Conservation (phyloP, 2,113 vertebrate genomes). For the Vicugna pacos region DNA sequence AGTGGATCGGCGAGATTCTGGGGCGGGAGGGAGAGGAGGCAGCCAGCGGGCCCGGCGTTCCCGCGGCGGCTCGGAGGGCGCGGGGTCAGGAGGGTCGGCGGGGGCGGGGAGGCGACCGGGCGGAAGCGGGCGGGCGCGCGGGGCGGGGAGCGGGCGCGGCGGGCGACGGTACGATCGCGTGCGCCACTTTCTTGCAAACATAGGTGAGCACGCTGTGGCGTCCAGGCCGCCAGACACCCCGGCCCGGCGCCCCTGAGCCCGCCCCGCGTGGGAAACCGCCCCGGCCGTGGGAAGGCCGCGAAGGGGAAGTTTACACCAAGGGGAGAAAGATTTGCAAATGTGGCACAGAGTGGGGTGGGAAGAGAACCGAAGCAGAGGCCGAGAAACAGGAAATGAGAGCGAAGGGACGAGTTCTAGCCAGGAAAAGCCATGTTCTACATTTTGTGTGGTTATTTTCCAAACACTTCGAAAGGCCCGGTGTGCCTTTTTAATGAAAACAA, state of each 20-base stretch:
- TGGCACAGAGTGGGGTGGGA: constrained; percentile 56
- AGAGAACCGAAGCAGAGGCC: constrained; percentile 67
- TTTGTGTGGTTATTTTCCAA: constrained; percentile 53
- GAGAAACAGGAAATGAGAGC: constrained; percentile 79
- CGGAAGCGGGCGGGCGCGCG: constrained; percentile 13
- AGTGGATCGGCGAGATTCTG: constrained; percentile 24
- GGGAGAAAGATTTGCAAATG: constrained; percentile 17
- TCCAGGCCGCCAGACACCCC: neutral
- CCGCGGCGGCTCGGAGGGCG: neutral
- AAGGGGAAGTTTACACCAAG: constrained; percentile 71
- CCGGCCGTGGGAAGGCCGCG: neutral
- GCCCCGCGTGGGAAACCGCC: constrained; percentile 55
- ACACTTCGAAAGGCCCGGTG: neutral
- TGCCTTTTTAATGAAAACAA: constrained; percentile 58
- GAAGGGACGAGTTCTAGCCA: constrained; percentile 44
- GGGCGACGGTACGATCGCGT: neutral
- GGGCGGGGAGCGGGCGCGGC: neutral
- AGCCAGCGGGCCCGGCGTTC: neutral
- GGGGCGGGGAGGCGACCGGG: neutral
- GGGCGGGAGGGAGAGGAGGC: constrained; percentile 19
- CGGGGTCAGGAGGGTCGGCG: constrained; percentile 40
- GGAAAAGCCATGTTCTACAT: constrained; percentile 36
- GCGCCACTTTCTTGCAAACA: neutral
- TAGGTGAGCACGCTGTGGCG: constrained; percentile 16
- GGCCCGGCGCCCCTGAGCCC: neutral